These are phyloP conservation scores for Drosophila auraria DNA, from an alignment of 1,140 invertebrate species.

Conservation along the genomic window DNA sequence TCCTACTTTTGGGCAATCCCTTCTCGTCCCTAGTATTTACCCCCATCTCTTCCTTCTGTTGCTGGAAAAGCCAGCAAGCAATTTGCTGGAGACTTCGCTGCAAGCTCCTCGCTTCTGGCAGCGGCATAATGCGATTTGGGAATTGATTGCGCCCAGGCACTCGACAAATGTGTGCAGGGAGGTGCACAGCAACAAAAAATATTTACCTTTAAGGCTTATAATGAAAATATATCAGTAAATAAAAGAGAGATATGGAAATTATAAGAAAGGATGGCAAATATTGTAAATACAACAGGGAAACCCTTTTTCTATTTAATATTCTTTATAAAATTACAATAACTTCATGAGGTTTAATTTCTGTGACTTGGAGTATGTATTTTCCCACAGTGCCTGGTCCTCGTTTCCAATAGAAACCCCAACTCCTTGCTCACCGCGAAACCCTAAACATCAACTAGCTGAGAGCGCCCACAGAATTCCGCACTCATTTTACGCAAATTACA, in stretches of 20 bases:
- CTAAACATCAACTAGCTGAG: slow-evolving; percentile 36
- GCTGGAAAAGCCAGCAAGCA: slow-evolving; percentile 62
- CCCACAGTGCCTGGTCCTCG: not conserved
- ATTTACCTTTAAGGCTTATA: not conserved
- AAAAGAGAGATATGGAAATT: too few species aligned
- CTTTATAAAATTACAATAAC: too few species aligned
- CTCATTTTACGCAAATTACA: slow-evolving; percentile 78
- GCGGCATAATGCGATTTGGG: slow-evolving; percentile 78
- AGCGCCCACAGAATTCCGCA: slow-evolving; percentile 12
- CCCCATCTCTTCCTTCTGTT: not conserved
- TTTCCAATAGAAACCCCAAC: slow-evolving; percentile 12
- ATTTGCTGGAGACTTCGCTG: slow-evolving; percentile 53
- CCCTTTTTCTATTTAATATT: too few species aligned
- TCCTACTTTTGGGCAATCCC: slow-evolving; percentile 27
- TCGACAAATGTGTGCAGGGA: slow-evolving; percentile 61
- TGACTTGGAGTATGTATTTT: not conserved
- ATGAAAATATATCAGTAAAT: not conserved
- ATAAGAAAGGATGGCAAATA: too few species aligned
- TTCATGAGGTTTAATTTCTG: too few species aligned
- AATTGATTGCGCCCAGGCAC: slow-evolving; percentile 76
- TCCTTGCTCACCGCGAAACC: slow-evolving; percentile 17
- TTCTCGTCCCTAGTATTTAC: not conserved
- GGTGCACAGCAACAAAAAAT: slow-evolving; percentile 8
- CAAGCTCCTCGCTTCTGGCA: slow-evolving; percentile 32
- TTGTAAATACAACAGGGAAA: too few species aligned